These are phyloP conservation scores for Dolichopus griseipennis DNA, from an alignment of 2,888 invertebrate genomes.

Conservation along the genomic window DNA sequence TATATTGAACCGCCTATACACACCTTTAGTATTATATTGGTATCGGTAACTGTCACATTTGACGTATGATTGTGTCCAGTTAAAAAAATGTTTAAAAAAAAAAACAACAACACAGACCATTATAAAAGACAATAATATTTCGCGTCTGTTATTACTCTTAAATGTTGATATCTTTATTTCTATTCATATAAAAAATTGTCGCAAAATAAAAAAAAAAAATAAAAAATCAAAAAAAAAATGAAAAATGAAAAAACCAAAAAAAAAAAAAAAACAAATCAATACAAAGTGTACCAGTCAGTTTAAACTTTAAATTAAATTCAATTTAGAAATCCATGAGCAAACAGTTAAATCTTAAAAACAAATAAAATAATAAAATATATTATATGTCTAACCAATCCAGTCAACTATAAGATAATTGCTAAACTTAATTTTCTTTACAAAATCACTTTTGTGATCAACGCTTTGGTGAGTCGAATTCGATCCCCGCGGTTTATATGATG, in stretches of 20 bases:
- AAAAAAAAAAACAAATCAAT: not conserved
- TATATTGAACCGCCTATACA: not conserved
- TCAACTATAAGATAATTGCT: too few relatives aligned
- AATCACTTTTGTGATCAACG: too few relatives aligned
- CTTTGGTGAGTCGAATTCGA: too few relatives aligned
- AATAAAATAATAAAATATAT: too few relatives aligned
- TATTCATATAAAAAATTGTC: not conserved
- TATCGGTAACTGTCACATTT: not conserved
- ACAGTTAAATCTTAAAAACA: not conserved
- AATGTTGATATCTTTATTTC: constrained; percentile 6
- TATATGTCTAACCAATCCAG: too few relatives aligned
- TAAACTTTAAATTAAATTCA: constrained; percentile 1
- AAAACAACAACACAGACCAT: not conserved
- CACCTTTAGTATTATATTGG: not conserved
- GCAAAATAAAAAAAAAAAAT: too few relatives aligned
- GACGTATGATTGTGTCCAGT: not conserved
- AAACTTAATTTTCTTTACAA: too few relatives aligned
- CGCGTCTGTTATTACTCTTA: constrained; percentile 4
- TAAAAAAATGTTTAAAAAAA: not conserved
- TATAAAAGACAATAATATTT: not conserved
- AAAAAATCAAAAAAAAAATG: not conserved
- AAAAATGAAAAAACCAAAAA: too few relatives aligned
- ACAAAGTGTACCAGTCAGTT: not conserved
- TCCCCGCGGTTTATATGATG: too few relatives aligned
- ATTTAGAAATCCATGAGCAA: not conserved